A percentile compares a stretch with the other conserved stretches of the same genome.
Conservation (phyloP, 2,113 vertebrate species). For the Corythornis vintsioides region DNA sequence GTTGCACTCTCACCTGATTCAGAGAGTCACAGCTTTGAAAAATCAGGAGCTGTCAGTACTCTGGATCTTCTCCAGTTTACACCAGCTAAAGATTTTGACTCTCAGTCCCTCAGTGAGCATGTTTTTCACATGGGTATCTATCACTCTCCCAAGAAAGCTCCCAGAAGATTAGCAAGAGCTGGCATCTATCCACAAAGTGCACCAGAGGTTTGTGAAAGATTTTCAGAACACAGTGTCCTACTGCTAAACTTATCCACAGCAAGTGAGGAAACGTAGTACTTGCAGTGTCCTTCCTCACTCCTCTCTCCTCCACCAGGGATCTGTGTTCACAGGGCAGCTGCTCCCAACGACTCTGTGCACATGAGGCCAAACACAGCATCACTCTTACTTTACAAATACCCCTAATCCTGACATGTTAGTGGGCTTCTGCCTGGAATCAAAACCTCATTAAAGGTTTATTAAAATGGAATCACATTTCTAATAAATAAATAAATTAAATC, state of each 20-base stretch:
- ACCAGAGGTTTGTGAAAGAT: background rate
- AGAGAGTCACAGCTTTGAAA: background rate
- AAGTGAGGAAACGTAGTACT: background rate
- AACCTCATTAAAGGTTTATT: background rate
- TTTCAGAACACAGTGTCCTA: background rate
- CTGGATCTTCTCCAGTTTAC: background rate
- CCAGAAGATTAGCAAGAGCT: background rate
- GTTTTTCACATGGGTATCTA: background rate
- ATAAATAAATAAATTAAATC: background rate
- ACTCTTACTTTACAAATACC: background rate
- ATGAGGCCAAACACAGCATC: background rate
- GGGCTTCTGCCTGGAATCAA: background rate
- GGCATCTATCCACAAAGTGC: background rate
- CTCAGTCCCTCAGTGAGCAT: background rate
- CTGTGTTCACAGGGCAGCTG: background rate
- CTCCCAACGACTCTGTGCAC: background rate
- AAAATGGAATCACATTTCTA: background rate
- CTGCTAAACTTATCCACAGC: background rate
- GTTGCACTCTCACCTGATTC: background rate
- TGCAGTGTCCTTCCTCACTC: background rate
- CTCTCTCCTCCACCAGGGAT: background rate
- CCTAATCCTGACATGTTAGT: background rate
- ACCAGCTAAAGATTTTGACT: background rate
- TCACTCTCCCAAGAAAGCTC: background rate
- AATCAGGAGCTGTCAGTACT: background rate